Conservation (phyloP, 1,140 invertebrate genomes). For the Zaprionus capensis region DNA sequence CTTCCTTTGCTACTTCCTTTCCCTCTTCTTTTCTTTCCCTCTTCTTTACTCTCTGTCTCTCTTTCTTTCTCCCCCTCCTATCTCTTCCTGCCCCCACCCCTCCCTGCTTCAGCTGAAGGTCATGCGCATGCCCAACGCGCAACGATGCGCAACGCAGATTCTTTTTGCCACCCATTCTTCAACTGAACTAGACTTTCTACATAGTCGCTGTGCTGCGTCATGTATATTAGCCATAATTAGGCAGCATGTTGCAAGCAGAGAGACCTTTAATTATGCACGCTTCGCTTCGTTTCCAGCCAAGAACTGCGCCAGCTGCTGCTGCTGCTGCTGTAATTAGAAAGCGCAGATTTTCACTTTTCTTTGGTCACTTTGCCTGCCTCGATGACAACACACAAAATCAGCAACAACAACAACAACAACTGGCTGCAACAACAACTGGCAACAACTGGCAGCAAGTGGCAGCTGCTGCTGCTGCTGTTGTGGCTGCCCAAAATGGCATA, state of each 20-base stretch:
- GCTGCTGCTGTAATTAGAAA: slow-evolving; percentile 52
- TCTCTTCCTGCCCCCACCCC: background rate
- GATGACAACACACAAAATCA: slow-evolving; percentile 74
- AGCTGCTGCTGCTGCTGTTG: slow-evolving; percentile 37
- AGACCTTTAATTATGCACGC: slow-evolving; percentile 59
- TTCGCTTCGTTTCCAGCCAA: slow-evolving; percentile 29
- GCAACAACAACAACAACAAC: slow-evolving; percentile 27
- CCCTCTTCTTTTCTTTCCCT: background rate
- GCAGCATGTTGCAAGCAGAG: slow-evolving; percentile 27
- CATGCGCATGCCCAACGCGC: slow-evolving; percentile 49
- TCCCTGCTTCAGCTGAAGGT: slow-evolving; percentile 56
- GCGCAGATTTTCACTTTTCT: slow-evolving; percentile 61
- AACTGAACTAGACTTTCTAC: slow-evolving; percentile 8
- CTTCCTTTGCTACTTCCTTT: background rate
- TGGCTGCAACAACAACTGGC: background rate
- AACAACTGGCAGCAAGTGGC: background rate
- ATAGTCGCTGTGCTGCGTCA: slow-evolving; percentile 17
- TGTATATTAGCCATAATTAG: slow-evolving; percentile 53
- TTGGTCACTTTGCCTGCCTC: slow-evolving; percentile 48
- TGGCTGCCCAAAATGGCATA: slow-evolving; percentile 62
- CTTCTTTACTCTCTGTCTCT: background rate
- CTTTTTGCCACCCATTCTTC: slow-evolving; percentile 26
- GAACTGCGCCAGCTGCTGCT: slow-evolving; percentile 38
- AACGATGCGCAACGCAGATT: slow-evolving; percentile 39
- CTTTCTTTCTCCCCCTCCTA: background rate